Base-by-base conservation (phyloP, 2,113 vertebrate genomes). In the Emydocephalus ijimae region DNA sequence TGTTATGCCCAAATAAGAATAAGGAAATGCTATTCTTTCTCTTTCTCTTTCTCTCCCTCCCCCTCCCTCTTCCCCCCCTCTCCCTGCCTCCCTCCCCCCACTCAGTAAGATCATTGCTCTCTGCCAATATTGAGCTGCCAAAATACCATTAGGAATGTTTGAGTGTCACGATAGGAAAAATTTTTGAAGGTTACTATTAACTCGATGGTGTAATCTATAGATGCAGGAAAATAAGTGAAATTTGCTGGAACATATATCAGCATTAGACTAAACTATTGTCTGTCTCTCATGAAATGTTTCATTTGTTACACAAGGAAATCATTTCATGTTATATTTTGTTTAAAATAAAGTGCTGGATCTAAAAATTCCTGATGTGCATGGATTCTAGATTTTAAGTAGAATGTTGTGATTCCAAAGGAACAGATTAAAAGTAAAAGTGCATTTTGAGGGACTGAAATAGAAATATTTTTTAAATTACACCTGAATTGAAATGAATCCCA, bases 131-230 rank as follows among this genome's bases (percentile, higher is more conserved):
- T 26, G 26, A 54, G 89, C 34, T 89, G 93, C 93, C 64, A 92
- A 88, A 95, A 85, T 34, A 95, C 90, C 87, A 94, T 61, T 39
- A 29, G 91, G 92, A 94, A 50, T 55, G 89, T 93, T 69, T 89
- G 4, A 3, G 90, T 69, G 20, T 55, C 52, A 64, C 61, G 87
- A 74, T 57, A 93, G 89, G 12, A 93, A 93, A 94, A 93, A 90
- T 14, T 88, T 92, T 55, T 92, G 21, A 92, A 92, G 90, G 89
- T 90, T 89, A 59, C 8, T 90, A 85, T 93, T 4, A 92, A 85
- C 69, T 87, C 57, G 81, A 88, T 10, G 26, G 29, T 85, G 69
- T 9, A 69, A 48, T 29, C 89, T 74, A 43, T 5, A 81, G 48
- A 81, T 85, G 93, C 94, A 21, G 61, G 89, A 85, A 96, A 92